These are phyloP conservation scores for Cylloceria caligata DNA, from an alignment of 2,888 invertebrate species.

Conservation along the genomic window DNA sequence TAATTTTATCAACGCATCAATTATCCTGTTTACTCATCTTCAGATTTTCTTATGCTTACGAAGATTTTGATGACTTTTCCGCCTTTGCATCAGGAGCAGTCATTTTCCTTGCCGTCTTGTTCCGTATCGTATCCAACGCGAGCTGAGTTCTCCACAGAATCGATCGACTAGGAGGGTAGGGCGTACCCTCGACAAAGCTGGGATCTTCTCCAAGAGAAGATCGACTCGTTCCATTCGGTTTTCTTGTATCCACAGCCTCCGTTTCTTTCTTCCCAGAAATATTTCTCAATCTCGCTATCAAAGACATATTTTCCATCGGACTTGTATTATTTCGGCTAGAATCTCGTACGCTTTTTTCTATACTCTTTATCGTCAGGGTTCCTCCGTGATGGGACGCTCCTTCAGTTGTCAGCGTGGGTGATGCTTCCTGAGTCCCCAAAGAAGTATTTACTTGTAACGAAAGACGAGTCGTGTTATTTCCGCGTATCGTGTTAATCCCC, in stretches of 20 bases:
- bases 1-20: neutral
- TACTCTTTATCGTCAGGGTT: no score
- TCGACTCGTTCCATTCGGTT: constrained; percentile 15
- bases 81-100: neutral
- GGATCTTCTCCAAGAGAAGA: constrained; percentile 22
- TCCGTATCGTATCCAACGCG: constrained; percentile 53
- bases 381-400: neutral
- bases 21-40: neutral
- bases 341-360: neutral
- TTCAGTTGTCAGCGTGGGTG: neutral
- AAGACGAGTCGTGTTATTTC: constrained; percentile 6
- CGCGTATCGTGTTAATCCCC: neutral
- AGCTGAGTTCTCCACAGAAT: constrained; percentile 71
- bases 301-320: constrained; percentile 69
- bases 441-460: constrained; percentile 66
- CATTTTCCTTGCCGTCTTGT: neutral
- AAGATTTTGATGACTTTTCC: neutral
- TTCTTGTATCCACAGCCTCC: neutral
- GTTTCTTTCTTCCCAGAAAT: constrained; percentile 55
- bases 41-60: constrained; percentile 41
- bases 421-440: constrained; percentile 11
- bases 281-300: constrained; percentile 71
- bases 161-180: constrained; percentile 75
- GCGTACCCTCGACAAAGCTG: constrained; percentile 75
- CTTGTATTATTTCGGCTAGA: constrained; percentile 19